These are phyloP conservation scores for Colletes latitarsis DNA, from an alignment of 1,140 invertebrate species.

Conservation along the genomic window DNA sequence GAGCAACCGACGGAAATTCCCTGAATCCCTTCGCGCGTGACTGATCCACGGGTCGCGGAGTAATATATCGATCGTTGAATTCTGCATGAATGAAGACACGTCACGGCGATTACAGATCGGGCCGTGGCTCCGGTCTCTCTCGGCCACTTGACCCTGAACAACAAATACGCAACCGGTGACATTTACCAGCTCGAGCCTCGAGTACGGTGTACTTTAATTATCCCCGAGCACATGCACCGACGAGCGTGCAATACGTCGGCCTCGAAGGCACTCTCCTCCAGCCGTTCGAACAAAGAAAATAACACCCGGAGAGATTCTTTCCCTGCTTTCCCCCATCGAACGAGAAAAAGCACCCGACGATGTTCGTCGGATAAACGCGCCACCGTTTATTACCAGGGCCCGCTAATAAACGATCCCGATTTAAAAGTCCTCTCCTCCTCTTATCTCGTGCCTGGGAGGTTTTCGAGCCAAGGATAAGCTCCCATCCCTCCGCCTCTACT, in stretches of 20 bases:
- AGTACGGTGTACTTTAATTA: conserved; percentile 49
- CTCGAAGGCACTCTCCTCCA: background rate
- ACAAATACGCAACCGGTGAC: conserved; percentile 48
- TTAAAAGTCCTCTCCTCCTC: conserved; percentile 29
- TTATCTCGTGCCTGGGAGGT: conserved; percentile 3
- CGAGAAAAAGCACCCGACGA: background rate
- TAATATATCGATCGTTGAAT: conserved; percentile 30
- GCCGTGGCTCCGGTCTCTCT: too few relatives aligned
- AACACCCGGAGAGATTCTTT: conserved; percentile 1
- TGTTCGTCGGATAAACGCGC: conserved; percentile 34
- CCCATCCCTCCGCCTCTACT: background rate
- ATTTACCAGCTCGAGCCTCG: conserved; percentile 46
- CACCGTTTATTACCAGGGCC: conserved; percentile 27
- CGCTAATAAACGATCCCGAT: conserved; percentile 43
- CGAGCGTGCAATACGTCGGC: conserved; percentile 21
- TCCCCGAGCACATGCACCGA: conserved; percentile 28
- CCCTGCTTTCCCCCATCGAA: background rate
- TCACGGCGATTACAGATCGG: conserved; percentile 39
- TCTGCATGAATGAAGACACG: conserved; percentile 54
- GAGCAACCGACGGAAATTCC: conserved; percentile 47
- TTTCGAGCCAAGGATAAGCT: background rate
- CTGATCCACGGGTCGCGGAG: conserved; percentile 47
- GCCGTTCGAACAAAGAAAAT: background rate
- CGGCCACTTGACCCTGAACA: conserved; percentile 36
- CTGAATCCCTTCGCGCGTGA: conserved; percentile 55